These are phyloP conservation scores for Ectemnius continuus DNA, from an alignment of 2,888 invertebrate genomes.

Conservation along the genomic window DNA sequence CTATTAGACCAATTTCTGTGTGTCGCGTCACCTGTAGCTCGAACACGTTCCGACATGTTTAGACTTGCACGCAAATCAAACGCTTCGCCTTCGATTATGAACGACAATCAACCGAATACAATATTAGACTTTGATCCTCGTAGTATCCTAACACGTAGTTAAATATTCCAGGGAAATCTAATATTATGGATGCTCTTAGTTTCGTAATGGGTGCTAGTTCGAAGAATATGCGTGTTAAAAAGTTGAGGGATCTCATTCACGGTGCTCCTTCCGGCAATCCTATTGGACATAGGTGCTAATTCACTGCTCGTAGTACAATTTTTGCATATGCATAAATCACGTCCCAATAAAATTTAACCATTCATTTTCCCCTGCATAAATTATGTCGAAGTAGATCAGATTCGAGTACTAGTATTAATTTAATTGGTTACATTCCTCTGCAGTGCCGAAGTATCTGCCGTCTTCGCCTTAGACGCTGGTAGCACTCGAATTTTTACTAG, in stretches of 20 bases:
- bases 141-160: background rate
- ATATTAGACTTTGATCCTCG: too few relatives aligned
- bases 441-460: conserved; percentile 93
- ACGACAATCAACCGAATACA: too few relatives aligned
- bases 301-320: background rate
- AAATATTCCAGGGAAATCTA: conserved; percentile 91
- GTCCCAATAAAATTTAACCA: too few relatives aligned
- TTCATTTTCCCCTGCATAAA: too few relatives aligned
- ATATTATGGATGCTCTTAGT: conserved; percentile 99
- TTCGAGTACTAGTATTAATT: too few relatives aligned
- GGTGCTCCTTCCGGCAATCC: conserved; percentile 87
- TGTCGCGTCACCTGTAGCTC: too few relatives aligned
- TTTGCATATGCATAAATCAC: background rate
- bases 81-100: too few relatives aligned
- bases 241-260: conserved; percentile 94
- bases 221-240: conserved; percentile 92
- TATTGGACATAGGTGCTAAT: conserved; percentile 84
- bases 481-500: conserved; percentile 89
- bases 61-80: too few relatives aligned
- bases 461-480: conserved; percentile 88
- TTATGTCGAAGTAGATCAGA: too few relatives aligned
- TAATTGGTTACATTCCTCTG: background rate
- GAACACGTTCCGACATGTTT: too few relatives aligned
- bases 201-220: conserved; percentile 99
- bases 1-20: too few relatives aligned